These are phyloP conservation scores for Ophion slaviceki DNA, from an alignment of 2,888 invertebrate genomes.

Conservation along the genomic window DNA sequence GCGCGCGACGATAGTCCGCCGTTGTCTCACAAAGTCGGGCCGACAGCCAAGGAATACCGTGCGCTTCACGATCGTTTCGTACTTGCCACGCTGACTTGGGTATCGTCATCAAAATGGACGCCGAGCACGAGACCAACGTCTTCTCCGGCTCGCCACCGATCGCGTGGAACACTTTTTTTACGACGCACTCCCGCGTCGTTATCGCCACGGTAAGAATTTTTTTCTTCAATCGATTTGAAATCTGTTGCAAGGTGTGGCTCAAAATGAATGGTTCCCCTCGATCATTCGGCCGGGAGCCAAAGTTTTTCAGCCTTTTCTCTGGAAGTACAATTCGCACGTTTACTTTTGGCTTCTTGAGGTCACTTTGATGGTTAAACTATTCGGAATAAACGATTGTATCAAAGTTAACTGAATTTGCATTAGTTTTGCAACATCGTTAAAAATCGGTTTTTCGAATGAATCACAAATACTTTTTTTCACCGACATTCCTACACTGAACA, in stretches of 20 bases:
- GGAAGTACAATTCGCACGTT: too few relatives aligned
- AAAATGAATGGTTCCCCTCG: conserved; percentile 42
- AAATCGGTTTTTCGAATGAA: conserved; percentile 16
- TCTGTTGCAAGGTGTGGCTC: conserved; percentile 14
- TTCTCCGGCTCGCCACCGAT: conserved; percentile 1
- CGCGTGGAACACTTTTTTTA: conserved; percentile 8
- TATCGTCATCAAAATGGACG: conserved; percentile 65
- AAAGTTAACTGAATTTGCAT: background rate
- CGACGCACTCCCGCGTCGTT: background rate
- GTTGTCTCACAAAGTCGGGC: conserved; percentile 53
- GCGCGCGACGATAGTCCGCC: conserved; percentile 55
- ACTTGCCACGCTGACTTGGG: conserved; percentile 45
- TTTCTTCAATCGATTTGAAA: background rate
- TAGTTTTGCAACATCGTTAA: background rate
- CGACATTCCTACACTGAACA: background rate
- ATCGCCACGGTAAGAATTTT: conserved; percentile 48
- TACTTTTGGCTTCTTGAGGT: too few relatives aligned
- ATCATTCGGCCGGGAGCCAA: background rate
- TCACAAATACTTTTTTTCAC: conserved; percentile 15
- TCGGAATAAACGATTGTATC: too few relatives aligned
- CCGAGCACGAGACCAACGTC: conserved; percentile 48
- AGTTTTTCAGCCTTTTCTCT: background rate
- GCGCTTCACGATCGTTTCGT: conserved; percentile 45
- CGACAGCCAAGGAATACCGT: conserved; percentile 26
- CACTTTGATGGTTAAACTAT: too few relatives aligned